Conservation (phyloP, 2,888 invertebrate genomes). For the Pandemis corylana region DNA sequence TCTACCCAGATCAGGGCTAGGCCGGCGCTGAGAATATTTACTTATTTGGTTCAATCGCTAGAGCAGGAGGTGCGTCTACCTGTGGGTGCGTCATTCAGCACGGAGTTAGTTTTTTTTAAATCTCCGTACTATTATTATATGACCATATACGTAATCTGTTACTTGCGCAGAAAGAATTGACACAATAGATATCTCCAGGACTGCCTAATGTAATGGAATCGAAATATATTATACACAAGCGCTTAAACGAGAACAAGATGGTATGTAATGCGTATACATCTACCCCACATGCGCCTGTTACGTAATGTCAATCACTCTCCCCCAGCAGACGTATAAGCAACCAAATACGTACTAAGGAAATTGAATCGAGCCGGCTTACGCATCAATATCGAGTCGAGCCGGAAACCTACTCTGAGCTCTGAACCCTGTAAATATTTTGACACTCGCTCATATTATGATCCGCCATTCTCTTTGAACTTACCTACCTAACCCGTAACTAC, state of each 20-base stretch:
- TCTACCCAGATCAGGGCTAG: too few species aligned
- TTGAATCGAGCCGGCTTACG: constrained; percentile 61
- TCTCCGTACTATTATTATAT: too few species aligned
- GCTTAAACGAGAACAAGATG: neutral
- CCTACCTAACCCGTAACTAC: neutral
- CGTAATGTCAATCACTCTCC: constrained; percentile 45
- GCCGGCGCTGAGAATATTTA: neutral
- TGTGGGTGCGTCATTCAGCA: too few species aligned
- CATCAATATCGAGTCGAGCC: constrained; percentile 59
- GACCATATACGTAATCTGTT: too few species aligned
- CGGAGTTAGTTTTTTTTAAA: too few species aligned
- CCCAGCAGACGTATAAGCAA: constrained; percentile 47
- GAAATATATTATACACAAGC: neutral
- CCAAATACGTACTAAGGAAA: constrained; percentile 55
- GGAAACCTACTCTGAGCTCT: constrained; percentile 47
- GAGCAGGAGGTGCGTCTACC: neutral
- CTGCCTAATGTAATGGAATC: neutral
- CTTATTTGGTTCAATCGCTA: neutral
- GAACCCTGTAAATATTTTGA: constrained; percentile 43
- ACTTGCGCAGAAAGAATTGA: too few species aligned
- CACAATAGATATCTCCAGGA: neutral
- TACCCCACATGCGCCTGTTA: constrained; percentile 34
- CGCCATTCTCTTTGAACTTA: constrained; percentile 34
- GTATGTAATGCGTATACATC: constrained; percentile 14
- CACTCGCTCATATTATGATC: constrained; percentile 34